These are phyloP conservation scores for Limnodromus scolopaceus DNA, from an alignment of 2,797 vertebrate genomes.

Conservation along the genomic window DNA sequence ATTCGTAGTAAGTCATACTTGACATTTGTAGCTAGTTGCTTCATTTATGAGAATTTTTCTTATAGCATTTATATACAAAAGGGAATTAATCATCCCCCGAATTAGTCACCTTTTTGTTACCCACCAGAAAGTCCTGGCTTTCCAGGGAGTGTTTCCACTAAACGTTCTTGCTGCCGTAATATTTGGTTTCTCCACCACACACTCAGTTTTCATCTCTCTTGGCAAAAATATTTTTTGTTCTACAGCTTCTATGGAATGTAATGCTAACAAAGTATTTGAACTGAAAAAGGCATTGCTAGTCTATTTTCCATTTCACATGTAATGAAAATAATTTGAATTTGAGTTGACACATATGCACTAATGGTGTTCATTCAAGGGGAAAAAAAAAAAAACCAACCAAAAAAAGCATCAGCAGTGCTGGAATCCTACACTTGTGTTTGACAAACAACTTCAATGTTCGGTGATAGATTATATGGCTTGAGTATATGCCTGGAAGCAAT, in stretches of 20 bases:
- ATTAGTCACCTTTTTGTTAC: constrained; percentile 6
- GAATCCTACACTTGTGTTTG: neutral
- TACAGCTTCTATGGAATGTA: neutral
- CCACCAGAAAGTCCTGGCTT: neutral
- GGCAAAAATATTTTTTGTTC: neutral
- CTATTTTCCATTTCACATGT: neutral
- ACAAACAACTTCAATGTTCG: neutral
- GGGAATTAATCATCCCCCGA: neutral
- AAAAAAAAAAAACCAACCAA: neutral
- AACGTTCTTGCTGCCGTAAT: neutral
- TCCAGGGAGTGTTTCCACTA: neutral
- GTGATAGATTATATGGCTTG: neutral
- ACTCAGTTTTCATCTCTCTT: constrained; percentile 3
- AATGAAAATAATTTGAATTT: neutral
- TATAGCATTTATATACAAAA: constrained; percentile 24
- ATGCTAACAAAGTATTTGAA: neutral
- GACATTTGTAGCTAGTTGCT: neutral
- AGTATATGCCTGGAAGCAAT: neutral
- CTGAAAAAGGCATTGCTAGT: neutral
- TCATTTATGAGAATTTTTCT: constrained; percentile 33
- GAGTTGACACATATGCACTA: neutral
- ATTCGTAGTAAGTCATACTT: constrained; percentile 23
- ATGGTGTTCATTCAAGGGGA: fast-evolving
- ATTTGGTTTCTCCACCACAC: neutral
- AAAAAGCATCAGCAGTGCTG: neutral